Conservation (phyloP, 2,888 invertebrate genomes). For the Synanthedon myopaeformis region DNA sequence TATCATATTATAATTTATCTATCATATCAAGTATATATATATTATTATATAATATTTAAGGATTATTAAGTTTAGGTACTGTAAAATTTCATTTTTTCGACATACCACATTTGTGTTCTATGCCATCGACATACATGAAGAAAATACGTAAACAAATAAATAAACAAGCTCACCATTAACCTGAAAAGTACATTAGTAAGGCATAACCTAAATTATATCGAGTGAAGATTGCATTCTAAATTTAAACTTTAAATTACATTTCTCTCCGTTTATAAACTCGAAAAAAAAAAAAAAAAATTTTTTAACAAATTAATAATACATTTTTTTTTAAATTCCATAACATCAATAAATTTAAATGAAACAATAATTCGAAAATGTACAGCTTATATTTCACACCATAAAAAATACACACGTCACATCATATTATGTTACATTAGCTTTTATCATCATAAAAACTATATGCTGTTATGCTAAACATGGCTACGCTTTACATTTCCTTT, state of each 20-base stretch:
- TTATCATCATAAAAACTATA: constrained; percentile 19
- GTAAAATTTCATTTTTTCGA: too few relatives aligned
- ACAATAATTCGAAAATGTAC: constrained; percentile 50
- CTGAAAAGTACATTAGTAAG: neutral
- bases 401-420: constrained; percentile 55
- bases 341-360: constrained; percentile 27
- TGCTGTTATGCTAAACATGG: constrained; percentile 10
- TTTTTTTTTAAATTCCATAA: too few relatives aligned
- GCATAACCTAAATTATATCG: neutral
- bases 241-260: too few relatives aligned
- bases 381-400: constrained; percentile 62
- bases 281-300: too few relatives aligned
- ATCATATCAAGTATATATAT: too few relatives aligned
- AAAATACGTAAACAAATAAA: neutral
- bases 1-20: too few relatives aligned
- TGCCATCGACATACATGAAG: neutral
- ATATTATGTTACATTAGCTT: constrained; percentile 36
- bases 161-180: too few relatives aligned
- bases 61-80: too few relatives aligned
- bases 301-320: too few relatives aligned
- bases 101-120: too few relatives aligned
- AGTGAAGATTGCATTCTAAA: neutral
- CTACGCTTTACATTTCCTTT: neutral
- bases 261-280: too few relatives aligned
- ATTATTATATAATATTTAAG: too few relatives aligned